phyloP scores from a whole-genome alignment of 2,888 invertebrate genomes.

The Allygus modestus region DNA sequence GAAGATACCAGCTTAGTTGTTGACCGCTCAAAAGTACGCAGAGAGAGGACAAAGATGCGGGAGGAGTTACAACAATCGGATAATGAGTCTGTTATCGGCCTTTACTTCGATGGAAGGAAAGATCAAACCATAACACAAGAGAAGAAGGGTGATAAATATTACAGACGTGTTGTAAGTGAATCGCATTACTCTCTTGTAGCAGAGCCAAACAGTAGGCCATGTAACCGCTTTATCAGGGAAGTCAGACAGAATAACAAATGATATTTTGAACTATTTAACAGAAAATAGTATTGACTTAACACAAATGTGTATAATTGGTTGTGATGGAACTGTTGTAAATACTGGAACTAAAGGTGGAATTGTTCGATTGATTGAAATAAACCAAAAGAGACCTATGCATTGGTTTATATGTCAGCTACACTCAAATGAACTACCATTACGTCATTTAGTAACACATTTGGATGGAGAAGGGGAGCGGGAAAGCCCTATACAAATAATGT shows the following conservation, averaged over 20 bases:
- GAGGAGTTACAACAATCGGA: neutral
- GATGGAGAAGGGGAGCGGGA: slow-evolving; percentile 40
- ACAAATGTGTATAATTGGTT: slow-evolving; percentile 3
- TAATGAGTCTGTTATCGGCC: neutral
- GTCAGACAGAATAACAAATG: slow-evolving; percentile 9
- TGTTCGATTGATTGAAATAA: too few relatives aligned
- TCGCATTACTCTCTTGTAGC: too few relatives aligned
- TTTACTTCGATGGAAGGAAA: too few relatives aligned
- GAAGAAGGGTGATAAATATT: too few relatives aligned
- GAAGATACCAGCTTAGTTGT: neutral
- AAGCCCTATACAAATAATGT: slow-evolving; percentile 27
- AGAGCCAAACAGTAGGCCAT: slow-evolving; percentile 10
- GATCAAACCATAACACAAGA: too few relatives aligned
- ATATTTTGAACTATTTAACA: slow-evolving; percentile 2
- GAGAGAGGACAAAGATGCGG: slow-evolving; percentile 17
- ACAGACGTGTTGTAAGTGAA: too few relatives aligned
- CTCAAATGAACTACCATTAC: too few relatives aligned
- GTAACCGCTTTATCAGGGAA: neutral
- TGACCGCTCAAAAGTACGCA: slow-evolving; percentile 17
- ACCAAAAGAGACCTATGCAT: too few relatives aligned
- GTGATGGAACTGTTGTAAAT: slow-evolving; percentile 6
- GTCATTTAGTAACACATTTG: too few relatives aligned
- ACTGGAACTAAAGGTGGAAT: too few relatives aligned
- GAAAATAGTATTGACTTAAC: neutral
- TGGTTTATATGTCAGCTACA: too few relatives aligned